phyloP scores from a whole-genome alignment of 2,113 vertebrate genomes.

The Mormoops blainvillei region DNA sequence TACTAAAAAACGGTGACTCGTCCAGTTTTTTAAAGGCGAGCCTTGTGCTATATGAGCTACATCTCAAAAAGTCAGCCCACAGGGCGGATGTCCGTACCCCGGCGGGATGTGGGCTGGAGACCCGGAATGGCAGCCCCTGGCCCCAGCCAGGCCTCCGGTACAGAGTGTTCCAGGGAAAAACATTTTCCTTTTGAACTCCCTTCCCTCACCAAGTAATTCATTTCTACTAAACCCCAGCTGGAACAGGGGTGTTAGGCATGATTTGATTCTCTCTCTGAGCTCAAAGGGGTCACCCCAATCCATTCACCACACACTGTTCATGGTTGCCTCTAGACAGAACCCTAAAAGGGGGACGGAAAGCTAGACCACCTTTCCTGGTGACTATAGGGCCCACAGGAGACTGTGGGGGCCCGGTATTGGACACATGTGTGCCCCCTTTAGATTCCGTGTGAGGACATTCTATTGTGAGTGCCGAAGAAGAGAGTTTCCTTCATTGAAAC shows the following conservation, averaged over 20 bases:
- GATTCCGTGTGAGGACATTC: not conserved
- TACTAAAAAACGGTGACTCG: not conserved
- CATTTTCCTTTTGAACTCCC: not conserved
- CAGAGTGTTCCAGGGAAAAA: no score
- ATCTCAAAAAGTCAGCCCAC: not conserved
- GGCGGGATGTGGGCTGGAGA: no score
- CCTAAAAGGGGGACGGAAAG: not conserved
- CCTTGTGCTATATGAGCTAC: not conserved
- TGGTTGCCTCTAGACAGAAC: not conserved
- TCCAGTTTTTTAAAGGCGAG: not conserved
- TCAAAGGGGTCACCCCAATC: not conserved
- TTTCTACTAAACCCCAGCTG: not conserved
- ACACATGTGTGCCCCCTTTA: not conserved
- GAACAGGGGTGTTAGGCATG: not conserved
- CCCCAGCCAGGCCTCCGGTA: not conserved
- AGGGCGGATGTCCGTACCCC: not conserved
- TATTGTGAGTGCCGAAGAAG: not conserved
- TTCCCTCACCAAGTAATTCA: not conserved
- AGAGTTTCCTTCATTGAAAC: not conserved
- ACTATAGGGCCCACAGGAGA: no score
- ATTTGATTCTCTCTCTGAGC: not conserved
- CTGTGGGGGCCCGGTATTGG: not conserved
- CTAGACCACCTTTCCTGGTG: not conserved
- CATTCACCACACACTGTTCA: not conserved
- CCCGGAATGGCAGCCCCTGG: accelerated